Evolutionary conservation across 1,140 invertebrate species (phyloP), one percentile per base, ranked within the genome.

Genomic region (Diabrotica virgifera): DNA sequence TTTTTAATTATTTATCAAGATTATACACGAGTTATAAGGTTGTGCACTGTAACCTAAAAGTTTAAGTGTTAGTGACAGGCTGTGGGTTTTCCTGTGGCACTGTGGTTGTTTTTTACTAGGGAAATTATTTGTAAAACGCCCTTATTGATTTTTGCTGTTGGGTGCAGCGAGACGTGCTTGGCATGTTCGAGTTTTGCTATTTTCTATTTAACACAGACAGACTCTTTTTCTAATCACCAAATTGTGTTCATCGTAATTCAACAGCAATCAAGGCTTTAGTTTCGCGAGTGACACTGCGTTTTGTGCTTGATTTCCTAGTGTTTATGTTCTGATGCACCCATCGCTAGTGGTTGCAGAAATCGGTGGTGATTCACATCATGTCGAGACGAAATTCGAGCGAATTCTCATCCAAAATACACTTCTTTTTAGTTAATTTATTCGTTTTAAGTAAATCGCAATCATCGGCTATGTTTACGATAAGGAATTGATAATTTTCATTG

Each of bases 71-170:
- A 46, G 40, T n/a, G 24, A 24, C 40, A 46, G n/a, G n/a, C n/a
- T 46, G n/a, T 46, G 40, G 24, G 24, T 24, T 24, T 46, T 10
- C 40, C 40, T n/a, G n/a, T 46, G 40, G 40, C 40, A 8, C 8
- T 46, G 2, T 46, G 40, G n/a, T 46, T 10, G 40, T 46, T 46
- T 46, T 46, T 66, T 63, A 55, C 38, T 37, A 54, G 52, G 24
- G 14, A 58, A 56, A 63, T 59, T 63, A 65, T 71, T 46, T 63
- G 66, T 74, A 75, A 75, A 77, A 78, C 77, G 76, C 77, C 77
- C 77, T 78, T 78, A 78, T 78, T 72, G 77, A 78, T 78, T 78
- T 78, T 74, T 74, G 46, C 37, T 60, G 57, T 69, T 62, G 59
- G 64, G 69, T 70, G 71, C 69, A 66, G 55, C 66, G 66, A 66